phyloP scores from a whole-genome alignment of 2,113 vertebrate species.

The Petromus typicus region DNA sequence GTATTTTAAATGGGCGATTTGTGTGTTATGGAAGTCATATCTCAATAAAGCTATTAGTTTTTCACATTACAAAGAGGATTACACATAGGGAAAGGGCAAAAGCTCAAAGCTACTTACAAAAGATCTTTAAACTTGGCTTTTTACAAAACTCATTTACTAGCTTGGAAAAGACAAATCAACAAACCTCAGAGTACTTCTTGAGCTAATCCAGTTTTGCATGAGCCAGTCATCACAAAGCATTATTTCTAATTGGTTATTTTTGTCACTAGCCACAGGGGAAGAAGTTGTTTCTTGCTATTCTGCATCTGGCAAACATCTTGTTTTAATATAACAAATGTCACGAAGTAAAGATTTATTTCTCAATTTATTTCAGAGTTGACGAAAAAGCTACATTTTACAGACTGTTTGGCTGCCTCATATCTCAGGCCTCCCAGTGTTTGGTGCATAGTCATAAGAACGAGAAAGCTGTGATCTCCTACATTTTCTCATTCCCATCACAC shows the following conservation, averaged over 20 bases:
- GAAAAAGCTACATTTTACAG: conserved; percentile 51
- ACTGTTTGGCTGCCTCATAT: conserved; percentile 35
- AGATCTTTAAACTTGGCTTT: conserved; percentile 36
- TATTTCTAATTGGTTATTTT: conserved; percentile 70
- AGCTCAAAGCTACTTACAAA: conserved; percentile 29
- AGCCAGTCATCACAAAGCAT: conserved; percentile 55
- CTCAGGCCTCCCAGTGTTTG: conserved; percentile 47
- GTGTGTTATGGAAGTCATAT: conserved; percentile 7
- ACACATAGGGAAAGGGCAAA: background rate
- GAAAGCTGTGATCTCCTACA: conserved; percentile 54
- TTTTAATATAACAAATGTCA: conserved; percentile 76
- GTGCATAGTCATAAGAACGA: conserved; percentile 52
- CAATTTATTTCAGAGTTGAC: conserved; percentile 50
- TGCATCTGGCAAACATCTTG: conserved; percentile 68
- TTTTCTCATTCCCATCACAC: conserved; percentile 57
- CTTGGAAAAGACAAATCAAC: conserved; percentile 6
- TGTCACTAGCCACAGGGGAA: conserved; percentile 55
- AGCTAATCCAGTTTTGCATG: conserved; percentile 56
- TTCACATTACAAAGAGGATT: conserved; percentile 7
- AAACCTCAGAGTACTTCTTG: conserved; percentile 32
- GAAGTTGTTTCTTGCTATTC: conserved; percentile 61
- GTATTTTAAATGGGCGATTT: conserved; percentile 2
- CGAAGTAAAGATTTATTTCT: conserved; percentile 73
- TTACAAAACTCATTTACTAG: conserved; percentile 42
- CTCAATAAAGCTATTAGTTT: conserved; percentile 36